Percentiles rank a stretch among this genome's conserved stretches.
Conservation (phyloP, 1,140 invertebrate genomes). For the Leptinotarsa lineolata region DNA sequence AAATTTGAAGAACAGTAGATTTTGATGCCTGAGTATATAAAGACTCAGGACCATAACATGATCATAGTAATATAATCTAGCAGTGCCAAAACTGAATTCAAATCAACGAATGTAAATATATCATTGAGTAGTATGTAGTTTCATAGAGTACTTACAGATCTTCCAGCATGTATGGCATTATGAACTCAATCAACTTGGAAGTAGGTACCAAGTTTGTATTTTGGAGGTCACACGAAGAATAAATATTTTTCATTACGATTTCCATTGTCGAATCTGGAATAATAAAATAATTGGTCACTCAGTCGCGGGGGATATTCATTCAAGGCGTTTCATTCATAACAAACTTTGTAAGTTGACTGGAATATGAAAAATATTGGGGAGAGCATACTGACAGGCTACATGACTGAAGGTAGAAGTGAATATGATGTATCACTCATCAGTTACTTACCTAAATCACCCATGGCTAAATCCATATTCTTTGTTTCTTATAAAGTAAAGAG, state of each 20-base stretch:
- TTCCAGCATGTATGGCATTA: conserved; percentile 39
- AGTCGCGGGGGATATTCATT: too few species aligned
- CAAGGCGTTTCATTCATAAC: neutral
- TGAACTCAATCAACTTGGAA: conserved; percentile 39
- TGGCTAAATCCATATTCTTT: conserved; percentile 16
- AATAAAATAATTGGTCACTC: neutral
- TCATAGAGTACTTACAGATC: conserved; percentile 39
- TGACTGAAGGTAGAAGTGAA: neutral
- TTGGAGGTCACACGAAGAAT: conserved; percentile 36
- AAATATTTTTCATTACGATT: conserved; percentile 32
- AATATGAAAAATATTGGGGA: neutral
- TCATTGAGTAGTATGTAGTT: neutral
- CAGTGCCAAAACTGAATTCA: neutral
- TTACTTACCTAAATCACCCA: conserved; percentile 12
- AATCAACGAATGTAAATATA: neutral
- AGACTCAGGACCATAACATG: too few species aligned
- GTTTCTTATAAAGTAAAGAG: conserved; percentile 9
- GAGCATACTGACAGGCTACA: neutral
- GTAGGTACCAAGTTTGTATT: conserved; percentile 34
- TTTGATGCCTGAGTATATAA: too few species aligned
- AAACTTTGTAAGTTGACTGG: neutral
- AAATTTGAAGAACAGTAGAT: too few species aligned
- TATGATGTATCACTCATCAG: neutral
- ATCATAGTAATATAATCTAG: too few species aligned
- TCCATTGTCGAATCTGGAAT: conserved; percentile 27